Percentiles rank a stretch among this genome's conserved stretches.
phyloP scores from a whole-genome alignment of 2,113 vertebrate genomes.

The Hippopotamus amphibius region DNA sequence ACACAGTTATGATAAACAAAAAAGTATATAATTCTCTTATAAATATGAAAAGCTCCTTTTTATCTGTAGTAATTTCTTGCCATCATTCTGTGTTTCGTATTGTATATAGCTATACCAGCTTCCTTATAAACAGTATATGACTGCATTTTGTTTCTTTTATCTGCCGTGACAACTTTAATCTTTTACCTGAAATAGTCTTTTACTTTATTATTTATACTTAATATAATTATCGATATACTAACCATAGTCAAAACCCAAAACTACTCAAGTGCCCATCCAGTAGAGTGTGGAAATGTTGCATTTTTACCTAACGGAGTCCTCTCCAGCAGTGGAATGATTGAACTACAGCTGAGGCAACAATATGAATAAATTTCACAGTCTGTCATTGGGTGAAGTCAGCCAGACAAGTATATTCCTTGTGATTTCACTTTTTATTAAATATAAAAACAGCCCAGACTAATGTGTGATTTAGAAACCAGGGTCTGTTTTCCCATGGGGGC shows the following conservation, averaged over 20 bases:
- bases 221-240: neutral
- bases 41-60: neutral
- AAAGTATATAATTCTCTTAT: neutral
- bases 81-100: neutral
- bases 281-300: neutral
- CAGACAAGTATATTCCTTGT: neutral
- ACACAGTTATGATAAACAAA: neutral
- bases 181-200: neutral
- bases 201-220: neutral
- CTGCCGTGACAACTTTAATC: neutral
- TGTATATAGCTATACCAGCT: neutral
- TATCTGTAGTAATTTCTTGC: neutral
- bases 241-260: neutral
- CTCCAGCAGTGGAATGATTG: rapidly evolving
- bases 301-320: neutral
- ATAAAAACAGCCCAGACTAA: too few relatives aligned
- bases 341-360: neutral
- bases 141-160: neutral
- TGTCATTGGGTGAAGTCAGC: neutral
- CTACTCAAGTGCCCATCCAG: neutral
- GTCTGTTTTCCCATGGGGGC: too few relatives aligned
- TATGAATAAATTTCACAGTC: neutral
- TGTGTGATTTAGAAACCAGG: neutral
- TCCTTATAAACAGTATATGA: neutral
- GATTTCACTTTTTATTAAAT: neutral